phyloP scores from a whole-genome alignment of 2,888 invertebrate species.

The Ephialtes manifestator region DNA sequence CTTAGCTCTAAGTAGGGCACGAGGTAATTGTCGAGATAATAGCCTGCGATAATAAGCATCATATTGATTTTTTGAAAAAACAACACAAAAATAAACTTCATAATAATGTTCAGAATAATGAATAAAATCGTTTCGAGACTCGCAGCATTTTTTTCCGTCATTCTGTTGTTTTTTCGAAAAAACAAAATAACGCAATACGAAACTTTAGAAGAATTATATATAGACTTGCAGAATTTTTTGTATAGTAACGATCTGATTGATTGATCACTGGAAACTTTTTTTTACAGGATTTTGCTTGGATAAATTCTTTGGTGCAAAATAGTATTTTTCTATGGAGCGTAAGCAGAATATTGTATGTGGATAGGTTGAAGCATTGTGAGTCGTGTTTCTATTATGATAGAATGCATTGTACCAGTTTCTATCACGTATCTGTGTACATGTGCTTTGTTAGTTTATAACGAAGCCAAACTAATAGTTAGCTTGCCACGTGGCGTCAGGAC shows the following conservation, averaged over 20 bases:
- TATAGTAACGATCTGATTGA: no score
- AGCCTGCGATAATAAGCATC: no score
- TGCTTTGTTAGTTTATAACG: constrained; percentile 1
- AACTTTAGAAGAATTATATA: neutral
- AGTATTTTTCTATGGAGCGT: neutral
- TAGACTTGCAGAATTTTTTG: neutral
- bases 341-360: neutral
- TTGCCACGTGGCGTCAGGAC: neutral
- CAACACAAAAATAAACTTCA: neutral
- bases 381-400: neutral
- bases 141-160: neutral
- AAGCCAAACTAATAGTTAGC: constrained; percentile 4
- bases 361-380: neutral
- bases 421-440: neutral
- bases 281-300: neutral
- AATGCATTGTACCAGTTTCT: constrained; percentile 1
- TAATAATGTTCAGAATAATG: neutral
- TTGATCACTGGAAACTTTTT: neutral
- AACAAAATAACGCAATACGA: neutral
- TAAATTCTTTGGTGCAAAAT: neutral
- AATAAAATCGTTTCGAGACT: neutral
- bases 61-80: neutral
- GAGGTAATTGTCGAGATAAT: constrained; percentile 6
- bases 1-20: neutral
- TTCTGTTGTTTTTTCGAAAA: neutral